Evolutionary conservation across 2,888 invertebrate species (phyloP).

Genomic region (Pediacus dermestoides): DNA sequence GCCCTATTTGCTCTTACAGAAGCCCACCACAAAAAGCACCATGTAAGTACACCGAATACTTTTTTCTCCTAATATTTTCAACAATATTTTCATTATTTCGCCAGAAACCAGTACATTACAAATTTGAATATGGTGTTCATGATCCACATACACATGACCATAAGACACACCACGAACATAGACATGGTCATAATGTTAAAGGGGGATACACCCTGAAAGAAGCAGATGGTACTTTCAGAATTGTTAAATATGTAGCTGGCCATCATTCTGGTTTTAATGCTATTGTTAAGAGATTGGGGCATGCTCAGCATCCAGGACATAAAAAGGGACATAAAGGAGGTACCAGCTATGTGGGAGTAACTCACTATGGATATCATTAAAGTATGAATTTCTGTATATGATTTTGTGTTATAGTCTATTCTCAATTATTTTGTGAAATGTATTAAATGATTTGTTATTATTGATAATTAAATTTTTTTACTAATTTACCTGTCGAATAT

Average conservation of each 20-base stretch:
- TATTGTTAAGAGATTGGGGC: conserved; percentile 38
- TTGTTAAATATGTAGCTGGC: conserved; percentile 41
- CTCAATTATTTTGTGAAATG: no score
- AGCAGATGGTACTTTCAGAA: conserved; percentile 41
- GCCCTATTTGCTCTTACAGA: neutral
- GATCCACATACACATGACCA: conserved; percentile 43
- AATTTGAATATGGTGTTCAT: conserved; percentile 42
- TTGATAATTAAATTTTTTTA: no score
- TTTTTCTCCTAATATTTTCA: neutral
- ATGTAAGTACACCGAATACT: neutral
- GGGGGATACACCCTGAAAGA: conserved; percentile 41
- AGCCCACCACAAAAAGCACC: neutral
- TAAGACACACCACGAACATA: conserved; percentile 40
- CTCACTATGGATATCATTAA: conserved; percentile 18
- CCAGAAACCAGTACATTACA: conserved; percentile 10
- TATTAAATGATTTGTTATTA: no score
- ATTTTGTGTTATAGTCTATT: no score
- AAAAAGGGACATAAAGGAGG: conserved; percentile 25
- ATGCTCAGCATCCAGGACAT: conserved; percentile 38
- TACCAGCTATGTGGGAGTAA: conserved; percentile 26
- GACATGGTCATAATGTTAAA: conserved; percentile 41
- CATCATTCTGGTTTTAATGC: conserved; percentile 41
- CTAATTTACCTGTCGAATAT: no score
- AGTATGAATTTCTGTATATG: neutral
- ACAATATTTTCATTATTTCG: neutral